Evolutionary conservation across 2,888 invertebrate genomes (phyloP).

Genomic region (Lamproptera curius): DNA sequence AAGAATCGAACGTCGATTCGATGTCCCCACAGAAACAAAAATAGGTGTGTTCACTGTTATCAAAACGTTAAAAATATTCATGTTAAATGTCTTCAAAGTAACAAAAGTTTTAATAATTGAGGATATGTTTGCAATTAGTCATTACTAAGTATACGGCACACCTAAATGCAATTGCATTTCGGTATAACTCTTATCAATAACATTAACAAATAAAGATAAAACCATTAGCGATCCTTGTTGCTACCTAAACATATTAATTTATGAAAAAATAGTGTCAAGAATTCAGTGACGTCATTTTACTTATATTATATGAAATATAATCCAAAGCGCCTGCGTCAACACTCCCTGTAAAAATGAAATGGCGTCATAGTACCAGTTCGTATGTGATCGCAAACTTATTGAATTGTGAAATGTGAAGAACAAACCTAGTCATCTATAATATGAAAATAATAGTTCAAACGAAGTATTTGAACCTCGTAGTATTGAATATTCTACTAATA

Average conservation of each 20-base stretch:
- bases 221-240: neutral
- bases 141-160: neutral
- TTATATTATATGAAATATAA: neutral
- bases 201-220: neutral
- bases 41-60: too few relatives aligned
- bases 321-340: conserved; percentile 10
- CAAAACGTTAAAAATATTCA: too few relatives aligned
- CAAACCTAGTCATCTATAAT: too few relatives aligned
- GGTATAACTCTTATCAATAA: neutral
- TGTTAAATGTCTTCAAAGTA: too few relatives aligned
- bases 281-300: neutral
- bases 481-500: too few relatives aligned
- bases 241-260: neutral
- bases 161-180: neutral
- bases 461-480: too few relatives aligned
- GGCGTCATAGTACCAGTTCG: too few relatives aligned
- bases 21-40: too few relatives aligned
- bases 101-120: too few relatives aligned
- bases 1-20: neutral
- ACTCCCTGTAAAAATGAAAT: conserved; percentile 4
- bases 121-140: neutral
- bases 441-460: too few relatives aligned
- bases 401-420: too few relatives aligned
- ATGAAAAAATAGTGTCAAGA: neutral
- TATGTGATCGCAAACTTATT: too few relatives aligned